Evolutionary conservation across 2,888 invertebrate species (phyloP).

Genomic region (Microplitis manilae): DNA sequence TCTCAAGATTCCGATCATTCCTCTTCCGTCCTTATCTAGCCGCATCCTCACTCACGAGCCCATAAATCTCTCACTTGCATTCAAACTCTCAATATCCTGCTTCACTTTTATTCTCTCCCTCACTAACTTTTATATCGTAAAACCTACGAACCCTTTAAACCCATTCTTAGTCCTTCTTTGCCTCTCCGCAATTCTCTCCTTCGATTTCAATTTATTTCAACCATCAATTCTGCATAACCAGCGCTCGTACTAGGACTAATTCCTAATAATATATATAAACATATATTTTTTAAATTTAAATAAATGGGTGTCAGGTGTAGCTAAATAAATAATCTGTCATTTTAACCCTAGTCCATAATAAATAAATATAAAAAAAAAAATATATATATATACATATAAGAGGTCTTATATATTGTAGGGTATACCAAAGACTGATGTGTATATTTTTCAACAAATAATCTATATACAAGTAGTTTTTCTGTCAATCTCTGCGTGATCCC

Average conservation of each 20-base stretch:
- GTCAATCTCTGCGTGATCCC: slow-evolving; percentile 71
- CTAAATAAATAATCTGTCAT: too few species aligned
- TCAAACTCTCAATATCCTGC: slow-evolving; percentile 67
- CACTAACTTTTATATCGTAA: slow-evolving; percentile 53
- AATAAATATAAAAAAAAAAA: slow-evolving; percentile 6
- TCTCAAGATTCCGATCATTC: slow-evolving; percentile 38
- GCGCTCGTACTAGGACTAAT: too few species aligned
- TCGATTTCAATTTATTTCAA: too few species aligned
- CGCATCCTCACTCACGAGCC: slow-evolving; percentile 51
- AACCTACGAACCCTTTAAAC: background rate
- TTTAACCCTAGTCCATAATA: too few species aligned
- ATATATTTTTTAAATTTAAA: background rate
- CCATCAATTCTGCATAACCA: too few species aligned
- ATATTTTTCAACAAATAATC: slow-evolving; percentile 5
- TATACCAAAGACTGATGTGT: slow-evolving; percentile 27
- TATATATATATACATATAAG: too few species aligned
- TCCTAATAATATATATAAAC: too few species aligned
- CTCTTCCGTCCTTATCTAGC: slow-evolving; percentile 34
- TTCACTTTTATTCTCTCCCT: slow-evolving; percentile 47
- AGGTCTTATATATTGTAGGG: too few species aligned
- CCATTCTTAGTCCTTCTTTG: slow-evolving; percentile 29
- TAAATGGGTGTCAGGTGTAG: too few species aligned
- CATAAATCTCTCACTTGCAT: slow-evolving; percentile 66
- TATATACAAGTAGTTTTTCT: slow-evolving; percentile 65
- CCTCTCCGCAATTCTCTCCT: too few species aligned